These are phyloP conservation scores for Ovis canadensis DNA, from an alignment of 2,113 vertebrate species.

Conservation along the genomic window DNA sequence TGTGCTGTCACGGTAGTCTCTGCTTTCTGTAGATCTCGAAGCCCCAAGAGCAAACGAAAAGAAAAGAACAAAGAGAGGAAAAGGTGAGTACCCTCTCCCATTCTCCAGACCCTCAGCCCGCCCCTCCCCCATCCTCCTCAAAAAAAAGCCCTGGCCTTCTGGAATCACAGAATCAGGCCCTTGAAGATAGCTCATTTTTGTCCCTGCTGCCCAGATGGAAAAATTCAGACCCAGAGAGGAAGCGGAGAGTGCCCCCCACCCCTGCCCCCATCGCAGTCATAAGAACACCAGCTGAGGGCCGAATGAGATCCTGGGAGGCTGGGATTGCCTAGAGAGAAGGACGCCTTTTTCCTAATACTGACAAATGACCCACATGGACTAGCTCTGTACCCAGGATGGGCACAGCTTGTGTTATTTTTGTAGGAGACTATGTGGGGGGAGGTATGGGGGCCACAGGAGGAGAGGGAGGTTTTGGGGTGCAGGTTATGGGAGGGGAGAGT, in stretches of 20 bases:
- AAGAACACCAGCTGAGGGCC: neutral
- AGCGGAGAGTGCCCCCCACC: neutral
- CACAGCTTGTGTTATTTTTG: neutral
- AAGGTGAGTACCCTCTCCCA: slow-evolving; percentile 81
- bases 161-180: neutral
- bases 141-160: neutral
- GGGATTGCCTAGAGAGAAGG: neutral
- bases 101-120: rapidly evolving
- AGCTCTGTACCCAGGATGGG: neutral
- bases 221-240: neutral
- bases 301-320: neutral
- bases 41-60: slow-evolving; percentile 95
- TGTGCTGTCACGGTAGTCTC: slow-evolving; percentile 5
- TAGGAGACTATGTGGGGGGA: neutral
- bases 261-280: neutral
- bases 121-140: rapidly evolving
- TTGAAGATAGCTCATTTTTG: neutral
- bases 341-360: neutral
- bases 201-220: neutral
- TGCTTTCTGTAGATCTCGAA: slow-evolving; percentile 87
- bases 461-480: neutral
- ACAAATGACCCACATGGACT: neutral
- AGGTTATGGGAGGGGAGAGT: neutral
- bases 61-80: slow-evolving; percentile 96
- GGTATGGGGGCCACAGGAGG: neutral